Evolutionary conservation across 1,140 invertebrate species (phyloP), one percentile per base, ranked within the genome.

Genomic region (Antheraea pernyi): DNA sequence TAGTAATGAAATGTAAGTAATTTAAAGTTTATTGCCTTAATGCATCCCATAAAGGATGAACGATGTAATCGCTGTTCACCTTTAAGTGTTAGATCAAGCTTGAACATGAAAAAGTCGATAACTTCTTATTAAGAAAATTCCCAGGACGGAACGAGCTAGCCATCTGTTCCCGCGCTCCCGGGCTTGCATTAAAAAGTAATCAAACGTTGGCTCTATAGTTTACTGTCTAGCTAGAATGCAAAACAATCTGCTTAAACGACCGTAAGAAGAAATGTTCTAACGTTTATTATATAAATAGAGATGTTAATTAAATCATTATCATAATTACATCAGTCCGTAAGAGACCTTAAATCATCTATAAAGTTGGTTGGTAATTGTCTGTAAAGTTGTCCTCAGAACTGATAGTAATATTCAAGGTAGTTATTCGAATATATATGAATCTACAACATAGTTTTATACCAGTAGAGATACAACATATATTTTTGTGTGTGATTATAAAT

Each of bases 161-260:
- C 46, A 53, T 53, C 46, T 53, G 46, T 53, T 53, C 46, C 13
- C 46, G 46, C 46, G 7, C 6, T 53, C 46, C 16, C 46, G 46
- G 16, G 19, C 64, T 16, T 65, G 37, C 46, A 65, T 65, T 65
- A 65, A 65, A 65, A 65, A 10, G 64, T 39, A 48, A 65, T 65
- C 48, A 65, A 65, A 65, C n/a, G 39, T 46, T 19, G n/a, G 7
- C 18, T 64, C 22, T 22, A 64, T 53, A 19, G 64, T 48, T 65
- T 13, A 65, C 39, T 65, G n/a, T 13, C 39, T 19, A 7, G 39
- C 30, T 13, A 42, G 37, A 65, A 65, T 42, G 36, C 36, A 65
- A 65, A 65, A 65, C 64, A 65, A 48, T n/a, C 64, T 48, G n/a
- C 64, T 65, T 53, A 65, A 65, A 65, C 19, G 64, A 39, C 19